Evolutionary conservation across 2,797 vertebrate species (phyloP), one percentile per base, ranked within the genome.

Genomic region (Pteronotus mesoamericanus): DNA sequence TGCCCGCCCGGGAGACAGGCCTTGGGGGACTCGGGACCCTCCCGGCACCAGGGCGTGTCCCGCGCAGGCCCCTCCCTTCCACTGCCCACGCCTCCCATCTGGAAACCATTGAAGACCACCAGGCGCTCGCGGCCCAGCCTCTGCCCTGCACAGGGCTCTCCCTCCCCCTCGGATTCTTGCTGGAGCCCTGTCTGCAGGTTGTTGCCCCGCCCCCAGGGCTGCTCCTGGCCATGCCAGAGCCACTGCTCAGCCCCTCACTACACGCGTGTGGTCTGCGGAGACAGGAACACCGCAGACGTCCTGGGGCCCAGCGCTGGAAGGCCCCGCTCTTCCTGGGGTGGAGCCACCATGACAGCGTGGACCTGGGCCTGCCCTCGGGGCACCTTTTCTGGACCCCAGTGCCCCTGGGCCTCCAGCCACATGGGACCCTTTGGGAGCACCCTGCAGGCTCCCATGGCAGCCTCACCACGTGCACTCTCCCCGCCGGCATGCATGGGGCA

Each of bases 401-500:
- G 18, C 6, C 59, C 8, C 37, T 18, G 0, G 1, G 15, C 37
- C 15, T 9, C 75, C 61, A 57, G 88, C 48, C 22, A 4, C 2
- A 0, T 3, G 37, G 46, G 21, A 6, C 61, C 59, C 21, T 69
- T 64, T 14, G 2, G 24, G 61, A 46, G 46, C 48, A 1, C 11
- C 72, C 44, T 8, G 24, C 11, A 39, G 59, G 39, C 18, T 15
- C 39, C n/a, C 0, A 4, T 2, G 34, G 79, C 34, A 21, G 46
- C 80, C 87, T 68, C 14, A 9, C 59, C 21, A 48, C 19, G 0
- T 22, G 3, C 37, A 3, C 26, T 51, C 0, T 6, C 19, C 29
- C 32, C 1, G n/a, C 72, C 0, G 1, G 37, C 6, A 0, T 0
- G 42, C 6, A 11, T 34, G 1, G 26, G 37, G 34, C 24, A 8